These are phyloP conservation scores for Ischnus inquisitorius DNA, from an alignment of 2,888 invertebrate species.

Conservation along the genomic window DNA sequence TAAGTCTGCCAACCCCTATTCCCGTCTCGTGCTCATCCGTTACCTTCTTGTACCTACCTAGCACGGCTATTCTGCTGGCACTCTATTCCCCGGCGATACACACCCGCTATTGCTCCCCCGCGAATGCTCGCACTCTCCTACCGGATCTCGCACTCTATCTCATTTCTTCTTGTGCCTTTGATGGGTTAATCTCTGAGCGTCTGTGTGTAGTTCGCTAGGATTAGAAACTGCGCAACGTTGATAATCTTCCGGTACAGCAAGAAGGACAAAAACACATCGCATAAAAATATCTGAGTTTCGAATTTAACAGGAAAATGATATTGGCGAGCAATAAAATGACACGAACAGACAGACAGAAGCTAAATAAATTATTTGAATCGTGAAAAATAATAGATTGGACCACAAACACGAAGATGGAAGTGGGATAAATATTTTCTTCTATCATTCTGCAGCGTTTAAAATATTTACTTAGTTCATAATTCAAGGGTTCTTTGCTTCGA, in stretches of 20 bases:
- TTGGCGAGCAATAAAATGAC: not conserved
- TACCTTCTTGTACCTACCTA: slow-evolving; percentile 20
- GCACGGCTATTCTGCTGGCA: slow-evolving; percentile 43
- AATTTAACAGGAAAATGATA: not conserved
- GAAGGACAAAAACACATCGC: not conserved
- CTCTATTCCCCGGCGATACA: slow-evolving; percentile 43
- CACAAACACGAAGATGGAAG: too few species aligned
- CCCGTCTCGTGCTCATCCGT: slow-evolving; percentile 58
- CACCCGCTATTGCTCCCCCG: slow-evolving; percentile 48
- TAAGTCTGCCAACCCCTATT: slow-evolving; percentile 72
- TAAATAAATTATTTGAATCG: too few species aligned
- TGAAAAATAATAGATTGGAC: too few species aligned
- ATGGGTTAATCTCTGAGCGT: slow-evolving; percentile 51
- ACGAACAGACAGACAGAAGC: too few species aligned
- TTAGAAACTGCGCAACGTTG: slow-evolving; percentile 35
- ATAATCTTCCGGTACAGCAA: slow-evolving; percentile 20
- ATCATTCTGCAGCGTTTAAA: too few species aligned
- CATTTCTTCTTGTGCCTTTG: slow-evolving; percentile 29
- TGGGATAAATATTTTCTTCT: too few species aligned
- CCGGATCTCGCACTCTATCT: slow-evolving; percentile 11
- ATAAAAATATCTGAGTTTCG: too few species aligned
- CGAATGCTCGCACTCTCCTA: slow-evolving; percentile 27
- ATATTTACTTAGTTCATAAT: too few species aligned
- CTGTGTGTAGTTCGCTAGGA: not conserved
- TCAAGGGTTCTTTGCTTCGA: too few species aligned